Conservation (phyloP, 37 sponge, comb jelly and placozoan genomes). For the Tethya wilhelma region DNA sequence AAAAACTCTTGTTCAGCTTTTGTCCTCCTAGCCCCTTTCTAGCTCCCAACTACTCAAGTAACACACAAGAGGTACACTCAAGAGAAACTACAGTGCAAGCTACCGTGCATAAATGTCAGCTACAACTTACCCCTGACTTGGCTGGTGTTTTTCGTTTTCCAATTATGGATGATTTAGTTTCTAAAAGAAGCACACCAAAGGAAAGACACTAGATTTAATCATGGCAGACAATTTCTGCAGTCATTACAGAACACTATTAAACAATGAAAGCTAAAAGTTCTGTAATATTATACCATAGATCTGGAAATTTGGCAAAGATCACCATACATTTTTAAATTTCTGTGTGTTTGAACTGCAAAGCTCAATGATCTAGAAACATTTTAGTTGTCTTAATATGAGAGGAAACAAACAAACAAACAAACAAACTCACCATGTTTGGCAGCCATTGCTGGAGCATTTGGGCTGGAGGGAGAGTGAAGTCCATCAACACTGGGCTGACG, state of each 20-base stretch:
- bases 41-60: slow-evolving; percentile 37
- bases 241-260: too few species aligned
- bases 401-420: background rate
- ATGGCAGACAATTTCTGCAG: too few species aligned
- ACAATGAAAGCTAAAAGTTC: too few species aligned
- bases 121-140: slow-evolving; percentile 53
- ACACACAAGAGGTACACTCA: background rate
- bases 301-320: too few species aligned
- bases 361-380: too few species aligned
- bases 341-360: too few species aligned
- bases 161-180: slow-evolving; percentile 48
- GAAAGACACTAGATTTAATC: too few species aligned
- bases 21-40: slow-evolving; percentile 88
- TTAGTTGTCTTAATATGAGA: background rate
- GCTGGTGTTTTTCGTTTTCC: slow-evolving; percentile 54
- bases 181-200: background rate
- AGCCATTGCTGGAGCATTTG: background rate
- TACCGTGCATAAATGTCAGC: background rate
- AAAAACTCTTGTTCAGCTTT: slow-evolving; percentile 74
- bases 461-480: slow-evolving; percentile 22
- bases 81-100: background rate
- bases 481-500: slow-evolving; percentile 72
- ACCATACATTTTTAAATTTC: too few species aligned
- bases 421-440: slow-evolving; percentile 16
- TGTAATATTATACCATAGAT: too few species aligned